Evolutionary conservation across 2,888 invertebrate species (phyloP).

Genomic region (Synergus laeviventris): DNA sequence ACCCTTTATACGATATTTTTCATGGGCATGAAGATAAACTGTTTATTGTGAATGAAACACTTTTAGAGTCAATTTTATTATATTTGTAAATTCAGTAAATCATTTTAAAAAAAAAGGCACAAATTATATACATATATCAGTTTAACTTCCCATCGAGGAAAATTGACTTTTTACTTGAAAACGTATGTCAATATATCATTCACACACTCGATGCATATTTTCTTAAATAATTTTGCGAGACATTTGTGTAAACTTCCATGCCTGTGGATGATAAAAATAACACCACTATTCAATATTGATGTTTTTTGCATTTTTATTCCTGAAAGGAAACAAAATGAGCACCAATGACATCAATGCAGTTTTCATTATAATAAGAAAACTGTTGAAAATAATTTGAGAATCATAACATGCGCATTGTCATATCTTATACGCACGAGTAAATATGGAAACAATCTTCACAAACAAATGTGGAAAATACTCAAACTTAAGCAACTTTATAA

Average conservation of each 20-base stretch:
- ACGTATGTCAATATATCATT: not conserved
- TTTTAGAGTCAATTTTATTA: not conserved
- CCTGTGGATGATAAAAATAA: slow-evolving; percentile 18
- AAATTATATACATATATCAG: not conserved
- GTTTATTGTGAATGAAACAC: not conserved
- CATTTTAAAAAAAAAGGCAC: not conserved
- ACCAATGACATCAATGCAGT: not conserved
- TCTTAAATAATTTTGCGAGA: slow-evolving; percentile 30
- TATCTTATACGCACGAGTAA: not conserved
- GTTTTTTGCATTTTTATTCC: not conserved
- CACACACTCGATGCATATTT: not conserved
- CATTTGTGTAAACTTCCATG: slow-evolving; percentile 22
- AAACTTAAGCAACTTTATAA: not conserved
- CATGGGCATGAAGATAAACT: not conserved
- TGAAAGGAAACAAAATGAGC: not conserved
- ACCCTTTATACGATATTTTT: not conserved
- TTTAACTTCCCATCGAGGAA: not conserved
- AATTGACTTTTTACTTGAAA: slow-evolving; percentile 27
- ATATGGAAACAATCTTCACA: not conserved
- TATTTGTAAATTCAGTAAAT: not conserved
- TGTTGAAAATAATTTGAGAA: not conserved
- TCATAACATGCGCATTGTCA: not conserved
- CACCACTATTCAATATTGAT: not conserved
- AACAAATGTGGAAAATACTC: not conserved
- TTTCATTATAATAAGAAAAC: not conserved